Conservation (phyloP, 2,888 invertebrate species). For the Latrodectus hesperus region DNA sequence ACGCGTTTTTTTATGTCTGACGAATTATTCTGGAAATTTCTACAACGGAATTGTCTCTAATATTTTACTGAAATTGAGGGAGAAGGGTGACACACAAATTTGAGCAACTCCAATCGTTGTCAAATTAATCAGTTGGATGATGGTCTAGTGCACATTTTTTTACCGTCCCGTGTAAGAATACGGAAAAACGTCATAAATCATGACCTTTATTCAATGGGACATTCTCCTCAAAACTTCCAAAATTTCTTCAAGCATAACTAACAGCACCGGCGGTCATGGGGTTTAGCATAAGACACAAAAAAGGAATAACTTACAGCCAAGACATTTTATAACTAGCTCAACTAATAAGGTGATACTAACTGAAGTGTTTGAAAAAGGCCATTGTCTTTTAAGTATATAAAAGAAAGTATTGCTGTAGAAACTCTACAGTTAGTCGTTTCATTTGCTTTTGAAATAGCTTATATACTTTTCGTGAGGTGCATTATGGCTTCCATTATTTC, state of each 20-base stretch:
- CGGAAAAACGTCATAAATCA: slow-evolving; percentile 7
- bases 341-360: slow-evolving; percentile 13
- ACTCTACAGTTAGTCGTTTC: no score
- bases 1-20: no score
- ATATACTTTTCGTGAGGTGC: no score
- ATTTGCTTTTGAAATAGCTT: no score
- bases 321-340: slow-evolving; percentile 34
- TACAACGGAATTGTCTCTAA: no score
- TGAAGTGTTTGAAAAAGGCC: slow-evolving; percentile 5
- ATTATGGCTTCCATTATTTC: not conserved
- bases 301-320: slow-evolving; percentile 44
- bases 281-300: slow-evolving; percentile 42
- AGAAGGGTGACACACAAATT: no score
- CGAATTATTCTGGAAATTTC: no score
- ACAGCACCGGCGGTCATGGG: slow-evolving; percentile 23
- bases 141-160: no score
- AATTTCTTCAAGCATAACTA: slow-evolving; percentile 34
- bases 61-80: no score
- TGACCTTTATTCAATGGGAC: not conserved
- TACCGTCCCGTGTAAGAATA: not conserved
- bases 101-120: no score
- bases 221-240: slow-evolving; percentile 14
- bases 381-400: slow-evolving; percentile 32
- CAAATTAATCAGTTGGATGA: no score
- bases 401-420: not conserved